phyloP scores from a whole-genome alignment of 1,140 invertebrate genomes.

The Conopomorpha cramerella region DNA sequence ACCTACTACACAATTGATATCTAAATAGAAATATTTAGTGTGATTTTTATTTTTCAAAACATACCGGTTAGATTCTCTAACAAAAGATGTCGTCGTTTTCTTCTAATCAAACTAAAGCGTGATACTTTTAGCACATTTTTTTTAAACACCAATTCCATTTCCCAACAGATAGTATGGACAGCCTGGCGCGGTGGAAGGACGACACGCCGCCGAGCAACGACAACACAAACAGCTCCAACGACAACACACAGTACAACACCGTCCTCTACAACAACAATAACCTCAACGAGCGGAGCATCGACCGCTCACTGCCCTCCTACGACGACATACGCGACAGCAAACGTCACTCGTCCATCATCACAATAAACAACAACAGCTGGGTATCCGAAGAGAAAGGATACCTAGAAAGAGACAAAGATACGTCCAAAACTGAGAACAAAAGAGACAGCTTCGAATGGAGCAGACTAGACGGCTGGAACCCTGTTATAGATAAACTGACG shows the following conservation, averaged over 20 bases:
- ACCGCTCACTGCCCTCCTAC: slow-evolving; percentile 16
- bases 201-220: slow-evolving; percentile 55
- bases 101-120: too few relatives aligned
- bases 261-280: slow-evolving; percentile 46
- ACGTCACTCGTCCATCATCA: slow-evolving; percentile 51
- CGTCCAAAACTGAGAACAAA: slow-evolving; percentile 41
- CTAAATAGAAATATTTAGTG: too few relatives aligned
- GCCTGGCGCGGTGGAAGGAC: slow-evolving; percentile 55
- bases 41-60: too few relatives aligned
- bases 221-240: slow-evolving; percentile 50
- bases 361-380: slow-evolving; percentile 56
- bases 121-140: too few relatives aligned
- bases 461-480: slow-evolving; percentile 59
- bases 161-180: slow-evolving; percentile 58
- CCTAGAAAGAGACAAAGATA: slow-evolving; percentile 49
- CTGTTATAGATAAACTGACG: slow-evolving; percentile 83
- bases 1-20: too few relatives aligned
- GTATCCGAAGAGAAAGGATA: slow-evolving; percentile 51
- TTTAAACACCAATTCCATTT: too few relatives aligned
- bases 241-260: slow-evolving; percentile 53
- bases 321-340: slow-evolving; percentile 29
- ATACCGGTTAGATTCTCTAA: too few relatives aligned
- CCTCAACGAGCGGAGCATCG: slow-evolving; percentile 25
- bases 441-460: slow-evolving; percentile 59
- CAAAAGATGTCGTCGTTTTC: too few relatives aligned